These are phyloP conservation scores for Fabriciana adippe DNA, from an alignment of 2,888 invertebrate species.

Conservation along the genomic window DNA sequence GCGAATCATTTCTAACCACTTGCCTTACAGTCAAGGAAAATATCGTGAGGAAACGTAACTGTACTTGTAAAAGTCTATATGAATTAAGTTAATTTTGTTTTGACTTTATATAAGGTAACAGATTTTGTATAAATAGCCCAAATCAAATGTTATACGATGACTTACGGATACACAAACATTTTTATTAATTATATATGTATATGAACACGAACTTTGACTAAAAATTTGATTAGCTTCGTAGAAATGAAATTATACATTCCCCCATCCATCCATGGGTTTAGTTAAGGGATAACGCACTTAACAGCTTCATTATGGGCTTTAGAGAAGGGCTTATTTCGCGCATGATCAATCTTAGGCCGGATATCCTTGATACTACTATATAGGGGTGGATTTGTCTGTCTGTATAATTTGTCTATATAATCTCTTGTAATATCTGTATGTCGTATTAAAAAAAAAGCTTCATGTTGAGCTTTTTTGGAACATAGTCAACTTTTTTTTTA, in stretches of 20 bases:
- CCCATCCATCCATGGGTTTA: slow-evolving; percentile 21
- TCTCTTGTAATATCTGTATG: background rate
- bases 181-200: background rate
- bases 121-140: too few species aligned
- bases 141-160: too few species aligned
- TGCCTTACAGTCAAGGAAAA: too few species aligned
- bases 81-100: too few species aligned
- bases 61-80: too few species aligned
- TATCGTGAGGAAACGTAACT: too few species aligned
- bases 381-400: background rate
- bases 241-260: slow-evolving; percentile 30
- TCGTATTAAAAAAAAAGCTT: background rate
- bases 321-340: slow-evolving; percentile 30
- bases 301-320: slow-evolving; percentile 16
- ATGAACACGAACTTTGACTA: background rate
- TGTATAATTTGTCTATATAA: background rate
- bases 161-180: background rate
- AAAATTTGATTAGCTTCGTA: slow-evolving; percentile 26
- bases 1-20: too few species aligned
- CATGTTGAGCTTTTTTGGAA: too few species aligned
- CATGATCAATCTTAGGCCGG: slow-evolving; percentile 29
- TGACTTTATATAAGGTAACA: too few species aligned
- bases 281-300: slow-evolving; percentile 19
- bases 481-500: too few species aligned
- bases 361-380: slow-evolving; percentile 2